Evolutionary conservation across 2,113 vertebrate genomes (phyloP), one percentile per base, ranked within the genome.

Genomic region (Hippocampus zosterae): DNA sequence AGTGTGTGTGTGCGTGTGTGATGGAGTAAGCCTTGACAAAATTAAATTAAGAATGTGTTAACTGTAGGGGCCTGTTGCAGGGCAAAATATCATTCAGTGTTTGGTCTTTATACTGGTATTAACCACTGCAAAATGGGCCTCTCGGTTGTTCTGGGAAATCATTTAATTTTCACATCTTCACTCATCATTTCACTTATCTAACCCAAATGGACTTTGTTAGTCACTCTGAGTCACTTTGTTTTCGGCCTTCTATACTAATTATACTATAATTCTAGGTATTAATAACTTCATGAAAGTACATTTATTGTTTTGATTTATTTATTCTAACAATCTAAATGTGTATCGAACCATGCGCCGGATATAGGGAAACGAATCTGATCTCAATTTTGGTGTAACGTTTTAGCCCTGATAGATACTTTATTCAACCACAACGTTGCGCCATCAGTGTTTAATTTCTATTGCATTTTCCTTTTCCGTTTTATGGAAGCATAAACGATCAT

Each of bases 1-100:
- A 25, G 3, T 37, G 10, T 68, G 18, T 70, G 41, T 46, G 29
- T 71, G 61, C 2, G 25, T 27, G 40, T 66, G 46, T 50, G 19
- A 69, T 62, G 74, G 70, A 73, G 73, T 64, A 52, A 72, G 77
- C 80, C 80, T 78, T n/a, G 82, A 85, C 81, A 76, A 76, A 78
- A 69, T 84, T 85, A 88, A 84, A 85, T 87, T 88, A 84, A 86
- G 77, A 75, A 21, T 71, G 70, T 79, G 55, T 79, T 46, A 80
- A 81, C 81, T 81, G 71, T 74, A 84, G 71, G 77, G 72, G 68
- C 71, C 65, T 13, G 65, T 82, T 85, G 81, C 83, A 86, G 79
- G 81, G 79, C 81, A 80, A 80, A 78, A 77, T 81, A 75, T 15
- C 1, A 5, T 48, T 48, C 16, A 19, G 65, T 64, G 44, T 44